Base-by-base conservation (phyloP, 2,888 invertebrate genomes). In the Zele albiditarsus region DNA sequence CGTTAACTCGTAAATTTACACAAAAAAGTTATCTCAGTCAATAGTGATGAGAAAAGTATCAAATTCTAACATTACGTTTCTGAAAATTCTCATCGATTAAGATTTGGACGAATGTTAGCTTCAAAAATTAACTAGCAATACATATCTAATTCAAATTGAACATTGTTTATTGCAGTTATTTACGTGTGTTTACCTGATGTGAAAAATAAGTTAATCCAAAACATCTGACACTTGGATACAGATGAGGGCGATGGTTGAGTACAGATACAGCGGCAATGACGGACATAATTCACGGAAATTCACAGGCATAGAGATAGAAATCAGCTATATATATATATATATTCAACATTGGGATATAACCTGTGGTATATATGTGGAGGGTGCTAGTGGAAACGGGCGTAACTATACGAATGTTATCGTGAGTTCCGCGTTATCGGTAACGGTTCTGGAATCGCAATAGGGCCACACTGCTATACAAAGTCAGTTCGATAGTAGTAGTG, bases 361-460 rank as follows among this genome's bases (percentile, higher is more conserved):
- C 23, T 8, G 8, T 3, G 6, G 53, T 53, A 10, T 53, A 53
- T 53, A 53, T 53, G 20, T 53, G 8, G 20, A 20, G 53, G n/a
- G n/a, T 20, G n/a, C 1, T 20, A 53, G n/a, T 20, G n/a, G 53
- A 53, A 20, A 20, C 4, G 53, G 20, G 53, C 6, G 20, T 23
- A 53, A 62, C 62, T 62, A n/a, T 62, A 31, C 62, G 16, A 62
- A 62, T 62, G 62, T 28, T 62, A 62, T 62, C 62, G 27, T 62
- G 27, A 62, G 62, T 28, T 62, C 20, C 14, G 62, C 28, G 62
- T 62, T 62, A 62, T 62, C 62, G 28, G 62, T n/a, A 27, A 62
- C 27, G 62, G 16, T 62, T 28, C 28, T 62, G n/a, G 62, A 62
- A 62, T 62, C 28, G 62, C 62, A 62, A 62, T 62, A 28, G 16